Percentiles rank a stretch among this genome's conserved stretches.
These are phyloP conservation scores for Drosophila hydei DNA, from an alignment of 1,140 invertebrate genomes.

Conservation along the genomic window DNA sequence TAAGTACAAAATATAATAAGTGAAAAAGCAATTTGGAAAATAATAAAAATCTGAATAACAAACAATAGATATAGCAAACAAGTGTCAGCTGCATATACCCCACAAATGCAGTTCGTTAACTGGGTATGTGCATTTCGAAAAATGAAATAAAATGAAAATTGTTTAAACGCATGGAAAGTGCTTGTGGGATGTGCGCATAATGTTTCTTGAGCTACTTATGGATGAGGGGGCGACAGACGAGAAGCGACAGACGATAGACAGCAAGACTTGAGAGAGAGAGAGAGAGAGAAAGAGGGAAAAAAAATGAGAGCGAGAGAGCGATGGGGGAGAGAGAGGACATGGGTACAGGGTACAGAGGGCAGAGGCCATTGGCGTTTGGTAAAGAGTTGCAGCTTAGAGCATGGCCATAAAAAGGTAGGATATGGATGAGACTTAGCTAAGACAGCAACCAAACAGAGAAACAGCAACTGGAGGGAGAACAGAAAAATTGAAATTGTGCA, in stretches of 20 bases:
- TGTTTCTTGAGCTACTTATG: conserved; percentile 43
- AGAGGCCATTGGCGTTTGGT: conserved; percentile 8
- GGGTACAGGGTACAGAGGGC: neutral
- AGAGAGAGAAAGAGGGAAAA: neutral
- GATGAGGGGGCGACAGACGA: neutral
- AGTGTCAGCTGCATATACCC: conserved; percentile 1
- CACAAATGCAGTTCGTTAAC: neutral
- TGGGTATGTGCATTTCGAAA: conserved; percentile 60
- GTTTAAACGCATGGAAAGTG: conserved; percentile 80
- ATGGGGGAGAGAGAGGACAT: conserved; percentile 17
- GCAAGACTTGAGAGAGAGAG: no score
- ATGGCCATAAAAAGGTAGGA: conserved; percentile 38
- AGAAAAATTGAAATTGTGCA: conserved; percentile 67
- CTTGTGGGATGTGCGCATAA: conserved; percentile 58
- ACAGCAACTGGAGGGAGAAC: conserved; percentile 6
- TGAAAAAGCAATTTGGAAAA: neutral
- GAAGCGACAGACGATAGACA: neutral
- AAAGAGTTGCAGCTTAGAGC: conserved; percentile 53
- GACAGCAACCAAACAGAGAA: conserved; percentile 38
- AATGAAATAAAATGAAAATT: conserved; percentile 69
- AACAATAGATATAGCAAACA: neutral
- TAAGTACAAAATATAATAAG: no score
- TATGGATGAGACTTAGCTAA: conserved; percentile 55
- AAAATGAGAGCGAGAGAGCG: conserved; percentile 2
- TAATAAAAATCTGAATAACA: neutral